These are phyloP conservation scores for Ophonus ardosiacus DNA, from an alignment of 2,888 invertebrate species.

Conservation along the genomic window DNA sequence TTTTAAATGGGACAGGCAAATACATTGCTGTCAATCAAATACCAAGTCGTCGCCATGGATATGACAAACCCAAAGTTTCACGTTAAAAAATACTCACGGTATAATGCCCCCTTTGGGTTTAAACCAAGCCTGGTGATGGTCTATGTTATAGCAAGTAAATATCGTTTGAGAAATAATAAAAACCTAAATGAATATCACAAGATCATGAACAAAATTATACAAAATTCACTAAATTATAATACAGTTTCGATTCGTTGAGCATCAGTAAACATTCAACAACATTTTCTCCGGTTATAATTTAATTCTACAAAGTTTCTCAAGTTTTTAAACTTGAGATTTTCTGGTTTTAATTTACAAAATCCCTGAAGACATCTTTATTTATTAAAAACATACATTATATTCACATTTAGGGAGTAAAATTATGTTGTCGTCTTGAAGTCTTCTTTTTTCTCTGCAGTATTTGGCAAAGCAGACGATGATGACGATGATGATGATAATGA, in stretches of 20 bases:
- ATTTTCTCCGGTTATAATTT: conserved; percentile 20
- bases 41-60: no score
- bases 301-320: neutral
- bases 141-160: no score
- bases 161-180: neutral
- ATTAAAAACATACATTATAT: neutral
- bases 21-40: no score
- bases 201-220: neutral
- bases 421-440: neutral
- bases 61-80: no score
- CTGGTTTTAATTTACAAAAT: neutral
- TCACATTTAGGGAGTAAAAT: neutral
- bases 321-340: neutral
- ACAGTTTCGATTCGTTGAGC: neutral
- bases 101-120: no score
- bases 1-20: no score
- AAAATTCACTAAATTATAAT: neutral
- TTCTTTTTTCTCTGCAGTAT: no score
- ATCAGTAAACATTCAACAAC: conserved; percentile 18
- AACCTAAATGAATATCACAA: neutral
- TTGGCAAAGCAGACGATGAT: no score
- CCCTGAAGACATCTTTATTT: neutral
- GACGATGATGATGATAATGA: no score
- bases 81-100: no score
- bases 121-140: no score